These are phyloP conservation scores for Copidosoma floridanum DNA, from an alignment of 1,140 invertebrate species.

Conservation along the genomic window DNA sequence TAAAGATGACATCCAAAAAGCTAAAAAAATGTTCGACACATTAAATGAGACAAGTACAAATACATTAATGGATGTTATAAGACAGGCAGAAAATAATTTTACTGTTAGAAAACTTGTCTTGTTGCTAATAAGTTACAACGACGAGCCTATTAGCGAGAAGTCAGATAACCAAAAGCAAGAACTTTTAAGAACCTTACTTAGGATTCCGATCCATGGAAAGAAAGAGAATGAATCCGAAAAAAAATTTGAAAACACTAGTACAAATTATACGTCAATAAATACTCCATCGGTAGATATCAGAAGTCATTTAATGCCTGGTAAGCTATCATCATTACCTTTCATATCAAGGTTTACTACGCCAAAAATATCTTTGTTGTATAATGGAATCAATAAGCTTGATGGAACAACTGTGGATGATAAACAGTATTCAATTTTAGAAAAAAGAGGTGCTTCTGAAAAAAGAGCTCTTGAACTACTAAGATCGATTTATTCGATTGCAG, in stretches of 20 bases:
- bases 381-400: too few relatives aligned
- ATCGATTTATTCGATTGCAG: conserved; percentile 78
- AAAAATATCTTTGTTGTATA: too few relatives aligned
- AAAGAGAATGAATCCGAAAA: too few relatives aligned
- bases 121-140: conserved; percentile 73
- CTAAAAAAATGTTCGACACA: conserved; percentile 71
- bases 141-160: conserved; percentile 62
- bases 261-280: too few relatives aligned
- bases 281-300: too few relatives aligned
- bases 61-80: conserved; percentile 76
- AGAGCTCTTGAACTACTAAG: conserved; percentile 77
- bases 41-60: conserved; percentile 73
- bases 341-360: too few relatives aligned
- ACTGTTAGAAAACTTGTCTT: conserved; percentile 72
- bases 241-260: too few relatives aligned
- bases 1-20: conserved; percentile 61
- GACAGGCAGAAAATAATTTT: conserved; percentile 73
- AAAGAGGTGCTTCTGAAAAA: conserved; percentile 67
- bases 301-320: too few relatives aligned
- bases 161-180: conserved; percentile 65
- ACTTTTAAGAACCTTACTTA: conserved; percentile 67
- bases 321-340: too few relatives aligned
- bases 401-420: too few relatives aligned
- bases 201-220: conserved; percentile 57
- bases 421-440: too few relatives aligned